Percentiles rank a stretch among this genome's conserved stretches.
phyloP scores from a whole-genome alignment of 2,888 invertebrate genomes.

The Drosophila dives region DNA sequence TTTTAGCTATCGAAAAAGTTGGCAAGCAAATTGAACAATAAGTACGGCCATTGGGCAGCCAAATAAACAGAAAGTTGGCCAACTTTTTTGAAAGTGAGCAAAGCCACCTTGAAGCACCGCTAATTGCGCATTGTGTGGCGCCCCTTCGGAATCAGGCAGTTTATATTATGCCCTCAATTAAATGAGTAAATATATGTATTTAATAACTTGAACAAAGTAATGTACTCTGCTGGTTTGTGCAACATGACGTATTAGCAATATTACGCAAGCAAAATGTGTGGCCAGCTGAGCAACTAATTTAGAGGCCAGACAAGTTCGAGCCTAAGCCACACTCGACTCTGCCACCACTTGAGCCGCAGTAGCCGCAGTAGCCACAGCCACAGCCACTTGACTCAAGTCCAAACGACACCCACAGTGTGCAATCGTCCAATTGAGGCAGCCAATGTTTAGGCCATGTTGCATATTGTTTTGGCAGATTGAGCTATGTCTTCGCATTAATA shows the following conservation, averaged over 20 bases:
- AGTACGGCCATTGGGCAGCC: slow-evolving; percentile 31
- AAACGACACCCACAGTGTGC: slow-evolving; percentile 27
- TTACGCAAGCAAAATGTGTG: slow-evolving; percentile 40
- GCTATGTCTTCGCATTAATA: slow-evolving; percentile 52
- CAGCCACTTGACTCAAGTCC: slow-evolving; percentile 44
- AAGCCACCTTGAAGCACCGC: slow-evolving; percentile 27
- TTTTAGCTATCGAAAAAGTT: slow-evolving; percentile 55
- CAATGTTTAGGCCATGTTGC: slow-evolving; percentile 47
- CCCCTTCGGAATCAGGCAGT: slow-evolving; percentile 22
- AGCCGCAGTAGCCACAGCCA: slow-evolving; percentile 29
- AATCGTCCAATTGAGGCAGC: slow-evolving; percentile 30
- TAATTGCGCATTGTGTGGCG: slow-evolving; percentile 37
- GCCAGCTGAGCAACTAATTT: slow-evolving; percentile 39
- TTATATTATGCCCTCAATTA: slow-evolving; percentile 4
- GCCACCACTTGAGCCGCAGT: slow-evolving; percentile 26
- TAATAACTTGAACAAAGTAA: slow-evolving; percentile 3
- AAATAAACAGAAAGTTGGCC: slow-evolving; percentile 47
- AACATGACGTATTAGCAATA: slow-evolving; percentile 33
- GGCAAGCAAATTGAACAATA: slow-evolving; percentile 58
- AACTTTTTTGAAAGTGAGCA: slow-evolving; percentile 33
- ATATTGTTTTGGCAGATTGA: slow-evolving; percentile 54
- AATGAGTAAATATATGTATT: slow-evolving; percentile 5
- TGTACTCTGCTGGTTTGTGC: neutral
- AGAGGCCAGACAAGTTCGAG: slow-evolving; percentile 30
- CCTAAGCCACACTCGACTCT: slow-evolving; percentile 4